Percentiles rank a stretch among this genome's conserved stretches.
Conservation (phyloP, 2,113 vertebrate genomes). For the Rostratula benghalensis region DNA sequence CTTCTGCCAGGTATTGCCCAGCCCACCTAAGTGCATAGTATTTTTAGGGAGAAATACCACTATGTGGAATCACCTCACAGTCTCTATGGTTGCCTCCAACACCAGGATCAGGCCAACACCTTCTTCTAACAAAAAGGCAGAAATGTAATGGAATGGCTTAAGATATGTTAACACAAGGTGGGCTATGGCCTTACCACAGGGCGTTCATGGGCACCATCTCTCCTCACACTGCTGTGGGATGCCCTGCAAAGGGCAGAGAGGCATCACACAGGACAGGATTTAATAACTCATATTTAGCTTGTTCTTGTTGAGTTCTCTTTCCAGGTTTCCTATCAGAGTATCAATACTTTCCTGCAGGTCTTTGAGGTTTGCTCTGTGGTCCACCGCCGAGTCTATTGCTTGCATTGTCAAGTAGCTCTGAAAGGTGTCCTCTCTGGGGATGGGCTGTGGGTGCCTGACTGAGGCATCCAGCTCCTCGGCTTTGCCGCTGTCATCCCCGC, state of each 20-base stretch:
- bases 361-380: slow-evolving; percentile 88
- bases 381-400: slow-evolving; percentile 81
- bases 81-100: slow-evolving; percentile 74
- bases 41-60: slow-evolving; percentile 5
- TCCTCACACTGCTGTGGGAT: slow-evolving; percentile 6
- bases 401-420: slow-evolving; percentile 89
- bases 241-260: background rate
- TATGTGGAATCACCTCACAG: slow-evolving; percentile 23
- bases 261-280: slow-evolving; percentile 1
- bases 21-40: slow-evolving; percentile 76
- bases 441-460: background rate
- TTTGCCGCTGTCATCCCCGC: slow-evolving; percentile 65
- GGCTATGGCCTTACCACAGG: background rate
- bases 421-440: slow-evolving; percentile 78
- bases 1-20: slow-evolving; percentile 42
- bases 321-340: slow-evolving; percentile 94
- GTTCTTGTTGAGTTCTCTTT: slow-evolving; percentile 96
- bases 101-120: slow-evolving; percentile 31
- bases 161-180: background rate
- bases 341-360: slow-evolving; percentile 99
- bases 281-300: slow-evolving; percentile 87
- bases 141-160: slow-evolving; percentile 31
- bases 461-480: slow-evolving; percentile 50
- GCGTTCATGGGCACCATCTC: background rate
- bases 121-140: slow-evolving; percentile 76